Evolutionary conservation across 2,888 invertebrate species (phyloP).

Genomic region (Caenorhabditis macrosperma): DNA sequence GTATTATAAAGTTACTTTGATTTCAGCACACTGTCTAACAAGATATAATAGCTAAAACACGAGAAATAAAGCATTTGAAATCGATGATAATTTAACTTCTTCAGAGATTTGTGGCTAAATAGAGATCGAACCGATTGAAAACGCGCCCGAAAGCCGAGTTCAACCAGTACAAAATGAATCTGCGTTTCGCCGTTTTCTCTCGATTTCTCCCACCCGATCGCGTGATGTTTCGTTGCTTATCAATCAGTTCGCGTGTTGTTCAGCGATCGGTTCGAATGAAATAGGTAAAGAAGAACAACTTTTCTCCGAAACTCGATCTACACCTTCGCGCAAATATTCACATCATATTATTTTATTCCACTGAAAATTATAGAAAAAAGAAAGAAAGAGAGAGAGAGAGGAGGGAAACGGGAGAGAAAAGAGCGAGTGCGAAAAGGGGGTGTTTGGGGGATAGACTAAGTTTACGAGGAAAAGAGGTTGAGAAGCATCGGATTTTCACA

Average conservation of each 20-base stretch:
- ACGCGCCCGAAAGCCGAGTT: not conserved
- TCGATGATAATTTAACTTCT: no score
- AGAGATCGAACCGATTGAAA: not conserved
- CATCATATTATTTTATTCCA: conserved; percentile 36
- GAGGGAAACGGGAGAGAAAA: conserved; percentile 7
- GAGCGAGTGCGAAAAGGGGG: not conserved
- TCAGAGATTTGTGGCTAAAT: no score
- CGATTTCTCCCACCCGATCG: not conserved
- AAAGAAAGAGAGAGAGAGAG: not conserved
- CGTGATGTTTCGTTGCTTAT: conserved; percentile 42
- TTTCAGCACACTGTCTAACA: no score
- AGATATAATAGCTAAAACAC: no score
- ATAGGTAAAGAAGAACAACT: conserved; percentile 20
- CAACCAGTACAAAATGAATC: conserved; percentile 6
- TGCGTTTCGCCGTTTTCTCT: not conserved
- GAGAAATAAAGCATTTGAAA: no score
- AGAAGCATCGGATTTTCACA: conserved; percentile 54
- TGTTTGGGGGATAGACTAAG: not conserved
- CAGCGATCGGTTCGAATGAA: conserved; percentile 5
- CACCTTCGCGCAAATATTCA: not conserved
- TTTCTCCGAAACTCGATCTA: not conserved
- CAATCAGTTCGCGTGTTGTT: conserved; percentile 22
- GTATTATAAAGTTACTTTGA: not conserved
- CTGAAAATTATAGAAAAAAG: conserved; percentile 17
- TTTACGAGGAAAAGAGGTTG: not conserved